Evolutionary conservation across 2,113 vertebrate species (phyloP).

Genomic region (Nannospalax galili): DNA sequence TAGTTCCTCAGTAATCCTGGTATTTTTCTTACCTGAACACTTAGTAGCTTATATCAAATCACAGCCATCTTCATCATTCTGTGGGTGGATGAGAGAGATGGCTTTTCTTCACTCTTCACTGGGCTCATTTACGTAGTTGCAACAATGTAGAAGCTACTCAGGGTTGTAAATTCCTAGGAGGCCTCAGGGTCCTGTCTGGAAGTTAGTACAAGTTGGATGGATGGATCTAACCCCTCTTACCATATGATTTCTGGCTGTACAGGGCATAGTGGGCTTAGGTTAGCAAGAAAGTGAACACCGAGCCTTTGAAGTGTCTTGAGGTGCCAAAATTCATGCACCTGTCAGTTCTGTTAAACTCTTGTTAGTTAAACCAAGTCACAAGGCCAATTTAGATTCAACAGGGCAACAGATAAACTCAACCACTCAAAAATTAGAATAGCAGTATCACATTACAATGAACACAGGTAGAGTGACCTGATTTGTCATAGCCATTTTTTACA

Average conservation of each 20-base stretch:
- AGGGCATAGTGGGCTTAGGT: neutral
- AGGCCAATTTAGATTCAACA: neutral
- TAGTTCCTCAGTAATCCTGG: neutral
- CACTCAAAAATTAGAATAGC: neutral
- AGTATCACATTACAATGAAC: accelerated
- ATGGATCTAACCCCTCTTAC: neutral
- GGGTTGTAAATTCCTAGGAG: neutral
- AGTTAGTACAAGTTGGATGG: neutral
- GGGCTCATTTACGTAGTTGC: neutral
- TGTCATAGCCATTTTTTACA: neutral
- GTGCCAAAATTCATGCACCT: neutral
- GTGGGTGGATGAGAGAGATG: neutral
- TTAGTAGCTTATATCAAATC: neutral
- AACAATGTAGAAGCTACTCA: neutral
- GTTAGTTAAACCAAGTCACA: neutral
- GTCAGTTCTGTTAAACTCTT: neutral
- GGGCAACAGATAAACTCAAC: neutral
- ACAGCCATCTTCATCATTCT: neutral
- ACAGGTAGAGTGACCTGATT: neutral
- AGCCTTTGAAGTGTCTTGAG: neutral
- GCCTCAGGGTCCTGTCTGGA: neutral
- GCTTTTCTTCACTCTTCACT: neutral
- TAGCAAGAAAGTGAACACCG: neutral
- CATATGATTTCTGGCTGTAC: neutral
- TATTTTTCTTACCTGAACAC: neutral